Base-by-base conservation (phyloP, 1,140 invertebrate genomes). In the Orchestia grillus region DNA sequence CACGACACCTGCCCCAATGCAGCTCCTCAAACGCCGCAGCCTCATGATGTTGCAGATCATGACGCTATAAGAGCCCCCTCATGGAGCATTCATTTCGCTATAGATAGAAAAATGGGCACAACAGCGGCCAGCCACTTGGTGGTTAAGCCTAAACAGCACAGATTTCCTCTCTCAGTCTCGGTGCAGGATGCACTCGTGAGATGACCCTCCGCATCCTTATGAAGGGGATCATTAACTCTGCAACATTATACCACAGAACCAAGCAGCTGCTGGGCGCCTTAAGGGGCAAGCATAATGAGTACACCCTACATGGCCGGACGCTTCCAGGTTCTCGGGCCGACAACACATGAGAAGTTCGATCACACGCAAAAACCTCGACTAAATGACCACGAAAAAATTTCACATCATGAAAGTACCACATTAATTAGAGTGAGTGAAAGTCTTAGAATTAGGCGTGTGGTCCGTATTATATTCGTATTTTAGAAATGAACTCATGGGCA, bases 181-280 rank as follows among this genome's bases (percentile, higher is more conserved):
- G 62, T 36, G 62, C 62, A 77, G 62, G 62, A 77, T 77, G 62
- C 62, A 77, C 62, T 77, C 36, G 15, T 77, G 62, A 77, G 62
- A 77, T 77, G 62, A 77, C 62, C 62, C 62, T 77, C 62, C 88
- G 88, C 41, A 42, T 23, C 88, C 88, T 90, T 90, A 44, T 90
- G 88, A 90, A 90, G 88, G 36, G 62, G 88, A 90, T 90, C 88
- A 90, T 90, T 44, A 90, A 90, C 88, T 44, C 88, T 90, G 88
- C 41, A 90, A 90, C 88, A 90, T 90, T 41, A 90, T 90, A 90
- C 41, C n/a, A 42, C 88, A 90, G 41, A 42, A 90, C 41, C 28
- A 15, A 42, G 88, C 88, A 90, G 88, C 88, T 42, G 88, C 88
- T 41, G n/a, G 36, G 43, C 41, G 41, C 88, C 43, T 90, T 44